Evolutionary conservation across 2,113 vertebrate genomes (phyloP).

Genomic region (Aphelocoma coerulescens): DNA sequence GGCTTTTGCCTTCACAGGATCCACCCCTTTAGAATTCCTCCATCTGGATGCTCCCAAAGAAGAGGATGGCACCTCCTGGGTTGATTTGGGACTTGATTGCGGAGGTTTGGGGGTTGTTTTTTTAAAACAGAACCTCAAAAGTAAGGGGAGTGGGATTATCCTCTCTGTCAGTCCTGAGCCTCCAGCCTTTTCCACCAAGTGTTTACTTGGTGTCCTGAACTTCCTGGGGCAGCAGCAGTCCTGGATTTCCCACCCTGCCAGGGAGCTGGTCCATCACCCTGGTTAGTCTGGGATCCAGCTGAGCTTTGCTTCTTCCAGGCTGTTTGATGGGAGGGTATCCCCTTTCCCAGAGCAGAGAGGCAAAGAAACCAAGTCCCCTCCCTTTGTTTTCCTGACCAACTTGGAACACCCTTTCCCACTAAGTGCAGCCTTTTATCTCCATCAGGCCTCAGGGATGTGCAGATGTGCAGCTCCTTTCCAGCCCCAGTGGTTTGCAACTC

Average conservation of each 20-base stretch:
- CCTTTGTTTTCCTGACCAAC: not conserved
- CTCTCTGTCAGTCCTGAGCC: not conserved
- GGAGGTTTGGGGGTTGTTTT: not conserved
- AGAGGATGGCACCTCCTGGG: not conserved
- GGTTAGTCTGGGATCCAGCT: accelerated
- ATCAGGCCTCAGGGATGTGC: not conserved
- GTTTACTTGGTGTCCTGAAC: not conserved
- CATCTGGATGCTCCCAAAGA: not conserved
- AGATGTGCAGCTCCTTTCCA: constrained; percentile 27
- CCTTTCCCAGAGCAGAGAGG: not conserved
- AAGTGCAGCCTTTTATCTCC: not conserved
- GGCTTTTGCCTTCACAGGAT: not conserved
- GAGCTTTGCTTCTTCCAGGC: not conserved
- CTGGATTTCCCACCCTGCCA: not conserved
- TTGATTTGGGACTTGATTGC: not conserved
- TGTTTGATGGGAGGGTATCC: not conserved
- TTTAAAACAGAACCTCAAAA: not conserved
- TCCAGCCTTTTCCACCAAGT: not conserved
- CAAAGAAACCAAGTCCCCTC: not conserved
- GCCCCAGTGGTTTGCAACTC: not conserved
- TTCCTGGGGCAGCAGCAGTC: not conserved
- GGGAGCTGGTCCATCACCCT: not conserved
- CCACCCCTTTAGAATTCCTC: not conserved
- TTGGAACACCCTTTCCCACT: not conserved
- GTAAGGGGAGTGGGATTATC: not conserved